Percentiles rank a stretch among this genome's conserved stretches.
Evolutionary conservation across 2,888 invertebrate species (phyloP).

Genomic region (Ischnus inquisitorius): DNA sequence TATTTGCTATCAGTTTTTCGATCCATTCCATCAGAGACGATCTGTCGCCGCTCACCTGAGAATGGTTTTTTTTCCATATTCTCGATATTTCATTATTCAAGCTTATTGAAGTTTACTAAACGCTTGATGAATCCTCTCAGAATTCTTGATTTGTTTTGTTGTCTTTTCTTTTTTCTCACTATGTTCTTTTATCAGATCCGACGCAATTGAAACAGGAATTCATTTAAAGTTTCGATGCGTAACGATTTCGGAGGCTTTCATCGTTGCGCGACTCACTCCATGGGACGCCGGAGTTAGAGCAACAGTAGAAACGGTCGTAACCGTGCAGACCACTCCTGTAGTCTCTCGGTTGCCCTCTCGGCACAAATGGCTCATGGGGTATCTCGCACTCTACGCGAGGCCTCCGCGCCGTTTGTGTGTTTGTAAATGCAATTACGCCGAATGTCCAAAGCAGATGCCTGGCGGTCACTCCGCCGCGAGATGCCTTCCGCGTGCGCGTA

Average conservation of each 20-base stretch:
- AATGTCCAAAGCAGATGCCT: slow-evolving; percentile 83
- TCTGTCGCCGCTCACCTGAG: neutral
- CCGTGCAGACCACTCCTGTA: slow-evolving; percentile 23
- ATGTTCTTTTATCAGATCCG: neutral
- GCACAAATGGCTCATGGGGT: slow-evolving; percentile 21
- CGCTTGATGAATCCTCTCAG: neutral
- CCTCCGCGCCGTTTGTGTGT: slow-evolving; percentile 71
- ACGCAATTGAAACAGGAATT: slow-evolving; percentile 13
- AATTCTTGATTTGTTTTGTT: neutral
- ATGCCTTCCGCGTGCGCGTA: slow-evolving; percentile 73
- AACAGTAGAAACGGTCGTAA: slow-evolving; percentile 52
- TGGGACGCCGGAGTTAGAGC: neutral
- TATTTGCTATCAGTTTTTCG: neutral
- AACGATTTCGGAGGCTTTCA: slow-evolving; percentile 11
- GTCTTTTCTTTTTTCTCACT: neutral
- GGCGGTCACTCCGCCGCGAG: slow-evolving; percentile 77
- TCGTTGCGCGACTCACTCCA: neutral
- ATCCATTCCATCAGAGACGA: neutral
- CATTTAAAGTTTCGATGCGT: slow-evolving; percentile 47
- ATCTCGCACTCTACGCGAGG: slow-evolving; percentile 27
- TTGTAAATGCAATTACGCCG: slow-evolving; percentile 82
- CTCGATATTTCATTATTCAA: neutral
- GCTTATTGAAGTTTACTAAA: neutral
- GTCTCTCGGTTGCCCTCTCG: slow-evolving; percentile 5
- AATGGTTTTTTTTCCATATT: neutral